Base-by-base conservation (phyloP, 2,797 vertebrate genomes). In the Etheostoma perlongum region DNA sequence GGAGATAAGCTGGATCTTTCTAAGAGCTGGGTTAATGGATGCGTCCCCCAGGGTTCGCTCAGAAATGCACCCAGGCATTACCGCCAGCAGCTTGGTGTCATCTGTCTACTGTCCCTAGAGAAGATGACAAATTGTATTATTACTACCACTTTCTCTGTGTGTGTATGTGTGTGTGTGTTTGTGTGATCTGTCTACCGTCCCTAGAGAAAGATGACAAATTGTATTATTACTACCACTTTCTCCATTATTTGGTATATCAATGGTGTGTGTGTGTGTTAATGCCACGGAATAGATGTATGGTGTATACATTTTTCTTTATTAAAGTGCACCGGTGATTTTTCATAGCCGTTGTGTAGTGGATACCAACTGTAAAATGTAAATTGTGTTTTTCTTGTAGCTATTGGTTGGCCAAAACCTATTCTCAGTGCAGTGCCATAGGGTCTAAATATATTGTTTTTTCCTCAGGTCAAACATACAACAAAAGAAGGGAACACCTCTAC, bases 111-210 rank as follows among this genome's bases (percentile, higher is more conserved):
- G 70, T 91, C 89, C 79, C 87, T 10, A 23, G 90, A 88, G 91
- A 81, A 72, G 67, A 84, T 87, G 85, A 88, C 80, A 85, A 87
- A 87, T 74, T 23, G 55, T 61, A 57, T 81, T 70, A 74, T 69
- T 33, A 76, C 63, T 74, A 72, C 63, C 57, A 21, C 21, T 23
- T 23, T 23, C 21, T 23, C 21, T 5, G 36, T 40, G 9, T 61
- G 13, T 64, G 47, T 53, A 61, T 61, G 15, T 72, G 23, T 19
- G 60, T 42, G 21, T 23, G 71, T 19, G 60, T 42, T 1, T 23
- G 71, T 89, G 84, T 90, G 89, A 78, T 93, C 89, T 82, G 82
- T 88, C 88, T 85, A 72, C 59, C 36, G 70, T 91, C 89, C 79
- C 87, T 10, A 23, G 90, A 88, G 91, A 81, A 76, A 72, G 67